Evolutionary conservation across 2,888 invertebrate genomes (phyloP), one percentile per base, ranked within the genome.

Genomic region (Mellilla xanthometata): DNA sequence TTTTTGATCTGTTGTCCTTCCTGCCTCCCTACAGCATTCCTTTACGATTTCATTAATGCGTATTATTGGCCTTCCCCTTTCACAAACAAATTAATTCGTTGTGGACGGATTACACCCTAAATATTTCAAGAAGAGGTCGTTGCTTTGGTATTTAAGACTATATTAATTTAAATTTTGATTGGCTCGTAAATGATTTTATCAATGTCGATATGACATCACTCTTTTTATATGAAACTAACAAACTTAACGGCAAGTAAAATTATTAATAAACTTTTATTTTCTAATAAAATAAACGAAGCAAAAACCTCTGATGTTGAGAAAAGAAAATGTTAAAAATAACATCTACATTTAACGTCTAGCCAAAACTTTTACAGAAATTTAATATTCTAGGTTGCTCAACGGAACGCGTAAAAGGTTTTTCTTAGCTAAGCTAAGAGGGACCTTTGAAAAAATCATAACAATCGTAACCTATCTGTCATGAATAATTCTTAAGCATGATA

Each of bases 401-500:
- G 15, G 32, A 41, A 23, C 30, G 13, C 38, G 12, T 33, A 34
- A 34, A 22, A 39, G 19, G 32, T 24, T 23, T 33, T 26, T 42
- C 42, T 45, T 42, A 40, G 22, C 32, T 31, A 39, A 35, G 45
- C 38, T 39, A 42, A 52, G 36, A 58, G 59, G 58, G 59, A 60
- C 62, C 52, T 62, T 43, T 49, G 54, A 52, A 70, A 72, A 74
- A 76, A 75, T 72, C 69, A 66, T 72, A 72, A 72, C 76, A 76
- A 76, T 73, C 68, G 65, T 72, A 73, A 72, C 71, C 72, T 78
- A 79, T 78, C 71, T 76, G 79, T 80, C 77, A 84, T 85, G 82
- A 86, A 86, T 86, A 79, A 85, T 81, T 86, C 85, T 82, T 80
- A 78, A 79, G 78, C 72, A 74, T 81, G 81, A 81, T 82, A 81